Conservation (phyloP, 1,140 invertebrate species). For the Brachionus rubens region DNA sequence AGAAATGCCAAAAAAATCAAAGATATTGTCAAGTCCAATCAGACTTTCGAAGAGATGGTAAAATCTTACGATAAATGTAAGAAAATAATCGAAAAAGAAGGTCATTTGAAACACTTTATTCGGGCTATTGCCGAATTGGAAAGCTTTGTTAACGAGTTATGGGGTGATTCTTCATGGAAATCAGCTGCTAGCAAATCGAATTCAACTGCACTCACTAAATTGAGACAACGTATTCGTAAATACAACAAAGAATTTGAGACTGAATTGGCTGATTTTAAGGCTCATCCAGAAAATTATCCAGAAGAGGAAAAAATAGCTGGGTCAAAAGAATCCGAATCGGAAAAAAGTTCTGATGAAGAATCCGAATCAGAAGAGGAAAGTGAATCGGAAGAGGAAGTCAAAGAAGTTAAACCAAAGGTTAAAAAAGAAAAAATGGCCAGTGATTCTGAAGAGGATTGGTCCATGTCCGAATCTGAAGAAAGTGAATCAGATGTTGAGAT, state of each 20-base stretch:
- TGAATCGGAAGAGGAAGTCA: not conserved
- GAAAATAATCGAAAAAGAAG: conserved; percentile 45
- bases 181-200: conserved; percentile 11
- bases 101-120: conserved; percentile 19
- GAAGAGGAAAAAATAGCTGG: conserved; percentile 36
- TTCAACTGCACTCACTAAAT: conserved; percentile 21
- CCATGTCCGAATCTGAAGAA: conserved; percentile 1
- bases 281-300: conserved; percentile 9
- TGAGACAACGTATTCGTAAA: conserved; percentile 38
- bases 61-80: conserved; percentile 38
- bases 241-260: conserved; percentile 32
- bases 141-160: not conserved
- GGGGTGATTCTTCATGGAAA: conserved; percentile 27
- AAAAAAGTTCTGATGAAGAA: not conserved
- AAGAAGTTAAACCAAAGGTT: not conserved
- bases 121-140: conserved; percentile 21
- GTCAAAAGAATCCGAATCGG: not conserved
- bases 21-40: conserved; percentile 31
- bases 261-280: not conserved
- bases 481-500: not conserved
- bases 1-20: conserved; percentile 44
- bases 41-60: conserved; percentile 38
- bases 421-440: not conserved
- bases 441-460: not conserved
- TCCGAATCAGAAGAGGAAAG: not conserved